Evolutionary conservation across 2,888 invertebrate species (phyloP), one percentile per base, ranked within the genome.

Genomic region (Trachelus iudaicus): DNA sequence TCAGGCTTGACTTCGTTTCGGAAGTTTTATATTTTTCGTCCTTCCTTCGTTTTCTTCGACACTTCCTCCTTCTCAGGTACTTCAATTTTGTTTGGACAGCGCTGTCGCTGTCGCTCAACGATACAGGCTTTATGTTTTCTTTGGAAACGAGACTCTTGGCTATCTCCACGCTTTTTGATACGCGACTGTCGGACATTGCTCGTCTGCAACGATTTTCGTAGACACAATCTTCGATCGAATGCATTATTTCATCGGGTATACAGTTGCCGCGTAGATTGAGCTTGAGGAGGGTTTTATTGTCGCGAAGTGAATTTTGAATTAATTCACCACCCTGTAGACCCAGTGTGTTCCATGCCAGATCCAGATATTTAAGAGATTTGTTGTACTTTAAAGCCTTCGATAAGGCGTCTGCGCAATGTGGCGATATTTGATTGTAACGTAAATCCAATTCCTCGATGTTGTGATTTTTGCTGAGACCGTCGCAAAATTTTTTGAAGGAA

Each of bases 341-440:
- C 75, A 92, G 84, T 0, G 89, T 89, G 79, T 92, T 92, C 91
- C 92, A 92, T 4, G 91, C 85, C 15, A 92, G 80, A 80, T 92
- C 91, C 0, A 92, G 73, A 34, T 76, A 82, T 77, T 87, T 89
- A 34, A 92, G 79, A 1, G 87, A 86, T 80, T 88, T 91, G 76
- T 92, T 92, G 30, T 79, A 82, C 35, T 83, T 87, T 3, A 92
- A 73, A 3, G 89, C 87, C 79, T 83, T 84, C 1, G 87, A 83
- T 23, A 92, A 76, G 12, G 89, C 84, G 33, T 87, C 84, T 0
- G 90, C 89, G 76, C 89, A 89, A 15, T 87, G 84, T 2, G 90
- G 88, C 3, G 89, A 86, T 4, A 92, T 87, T 78, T 91, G 91
- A 83, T 92, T 92, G 80, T 92, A 92, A 40, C 90, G 80, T 3